Evolutionary conservation across 1,140 invertebrate genomes (phyloP).

Genomic region (Diabrotica virgifera): DNA sequence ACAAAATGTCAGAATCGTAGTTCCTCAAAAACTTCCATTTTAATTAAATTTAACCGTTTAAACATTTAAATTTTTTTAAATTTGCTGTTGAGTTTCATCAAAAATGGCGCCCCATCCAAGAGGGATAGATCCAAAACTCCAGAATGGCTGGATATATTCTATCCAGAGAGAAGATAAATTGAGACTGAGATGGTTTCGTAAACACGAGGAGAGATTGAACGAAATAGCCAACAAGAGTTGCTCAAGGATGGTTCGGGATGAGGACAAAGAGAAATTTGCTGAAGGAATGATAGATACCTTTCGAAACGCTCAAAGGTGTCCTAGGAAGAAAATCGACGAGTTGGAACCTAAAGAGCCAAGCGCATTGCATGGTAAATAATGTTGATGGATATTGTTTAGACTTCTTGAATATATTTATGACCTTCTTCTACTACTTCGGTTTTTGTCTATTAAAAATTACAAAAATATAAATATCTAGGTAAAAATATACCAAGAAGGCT

Average conservation of each 20-base stretch:
- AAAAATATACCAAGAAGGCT: too few relatives aligned
- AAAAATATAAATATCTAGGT: too few relatives aligned
- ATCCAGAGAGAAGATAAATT: constrained; percentile 37
- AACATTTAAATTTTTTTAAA: too few relatives aligned
- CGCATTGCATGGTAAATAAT: neutral
- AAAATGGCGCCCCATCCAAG: constrained; percentile 5
- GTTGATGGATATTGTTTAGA: too few relatives aligned
- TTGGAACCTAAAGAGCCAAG: constrained; percentile 4
- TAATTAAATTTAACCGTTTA: too few relatives aligned
- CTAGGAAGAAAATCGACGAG: constrained; percentile 27
- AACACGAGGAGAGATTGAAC: constrained; percentile 35
- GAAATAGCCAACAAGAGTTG: constrained; percentile 33
- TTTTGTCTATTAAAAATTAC: too few relatives aligned
- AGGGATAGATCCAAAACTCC: constrained; percentile 7
- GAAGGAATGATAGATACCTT: constrained; percentile 29
- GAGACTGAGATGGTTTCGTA: constrained; percentile 38
- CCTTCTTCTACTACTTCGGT: too few relatives aligned
- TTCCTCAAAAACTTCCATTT: too few relatives aligned
- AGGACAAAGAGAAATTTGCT: constrained; percentile 34
- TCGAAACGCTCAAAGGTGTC: constrained; percentile 25
- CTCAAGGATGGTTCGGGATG: constrained; percentile 32
- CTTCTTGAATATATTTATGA: too few relatives aligned
- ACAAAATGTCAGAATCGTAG: neutral
- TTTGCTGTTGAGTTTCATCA: too few relatives aligned
- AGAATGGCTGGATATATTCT: constrained; percentile 24